These are phyloP conservation scores for Drosophila rellima DNA, from an alignment of 2,888 invertebrate species.

Conservation along the genomic window DNA sequence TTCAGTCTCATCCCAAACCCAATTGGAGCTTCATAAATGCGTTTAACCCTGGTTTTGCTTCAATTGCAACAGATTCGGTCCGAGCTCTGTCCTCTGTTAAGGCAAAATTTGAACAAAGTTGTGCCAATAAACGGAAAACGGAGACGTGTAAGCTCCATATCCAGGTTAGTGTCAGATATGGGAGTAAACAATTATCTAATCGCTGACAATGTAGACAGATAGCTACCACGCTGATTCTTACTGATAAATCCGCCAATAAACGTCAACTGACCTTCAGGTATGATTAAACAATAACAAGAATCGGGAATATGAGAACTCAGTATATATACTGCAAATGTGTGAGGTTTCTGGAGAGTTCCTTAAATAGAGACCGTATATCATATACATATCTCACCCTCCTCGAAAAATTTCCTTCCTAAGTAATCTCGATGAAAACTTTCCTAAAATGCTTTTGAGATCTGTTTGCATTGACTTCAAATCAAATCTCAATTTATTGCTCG, in stretches of 20 bases:
- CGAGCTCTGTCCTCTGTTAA: not conserved
- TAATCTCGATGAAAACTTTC: not conserved
- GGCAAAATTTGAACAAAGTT: not conserved
- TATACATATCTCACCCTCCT: slow-evolving; percentile 1
- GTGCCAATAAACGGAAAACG: not conserved
- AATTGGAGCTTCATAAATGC: slow-evolving; percentile 16
- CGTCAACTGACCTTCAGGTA: slow-evolving; percentile 28
- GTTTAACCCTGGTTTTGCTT: not conserved
- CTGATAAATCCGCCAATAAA: slow-evolving; percentile 31
- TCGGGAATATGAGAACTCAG: not conserved
- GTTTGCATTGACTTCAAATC: slow-evolving; percentile 5
- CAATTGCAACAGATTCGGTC: not conserved
- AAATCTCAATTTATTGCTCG: slow-evolving; percentile 29
- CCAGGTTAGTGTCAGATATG: slow-evolving; percentile 40
- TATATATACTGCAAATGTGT: not conserved
- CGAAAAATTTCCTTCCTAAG: slow-evolving; percentile 3
- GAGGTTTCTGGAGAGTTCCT: not conserved
- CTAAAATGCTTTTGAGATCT: not conserved
- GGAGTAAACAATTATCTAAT: slow-evolving; percentile 35
- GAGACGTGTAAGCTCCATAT: not conserved
- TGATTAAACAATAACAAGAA: not conserved
- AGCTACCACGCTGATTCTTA: slow-evolving; percentile 5
- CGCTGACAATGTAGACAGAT: slow-evolving; percentile 31
- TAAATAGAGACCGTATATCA: not conserved
- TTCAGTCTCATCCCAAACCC: slow-evolving; percentile 4